Evolutionary conservation across 2,888 invertebrate species (phyloP).

Genomic region (Trimorus sp.): DNA sequence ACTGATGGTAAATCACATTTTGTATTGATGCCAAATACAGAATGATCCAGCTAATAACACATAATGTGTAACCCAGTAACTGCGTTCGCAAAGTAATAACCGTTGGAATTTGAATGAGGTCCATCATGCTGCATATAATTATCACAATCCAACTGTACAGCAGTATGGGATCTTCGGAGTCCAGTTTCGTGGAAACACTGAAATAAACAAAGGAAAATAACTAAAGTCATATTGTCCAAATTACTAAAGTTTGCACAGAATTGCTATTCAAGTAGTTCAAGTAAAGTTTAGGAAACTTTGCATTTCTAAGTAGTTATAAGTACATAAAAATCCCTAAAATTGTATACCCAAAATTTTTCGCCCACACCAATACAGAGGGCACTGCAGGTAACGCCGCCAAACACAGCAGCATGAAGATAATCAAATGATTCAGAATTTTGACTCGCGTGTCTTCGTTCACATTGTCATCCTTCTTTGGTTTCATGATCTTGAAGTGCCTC

Average conservation of each 20-base stretch:
- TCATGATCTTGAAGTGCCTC: slow-evolving; percentile 81
- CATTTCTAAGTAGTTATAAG: too few species aligned
- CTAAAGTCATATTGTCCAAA: too few species aligned
- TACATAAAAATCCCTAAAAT: too few species aligned
- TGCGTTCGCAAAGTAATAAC: slow-evolving; percentile 65
- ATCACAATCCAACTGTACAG: slow-evolving; percentile 76
- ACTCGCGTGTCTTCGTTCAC: slow-evolving; percentile 67
- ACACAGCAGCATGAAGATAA: slow-evolving; percentile 87
- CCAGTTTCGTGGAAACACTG: slow-evolving; percentile 75
- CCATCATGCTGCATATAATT: slow-evolving; percentile 73
- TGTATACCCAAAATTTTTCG: slow-evolving; percentile 88
- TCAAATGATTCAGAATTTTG: slow-evolving; percentile 87
- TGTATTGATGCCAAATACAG: slow-evolving; percentile 72
- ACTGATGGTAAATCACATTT: slow-evolving; percentile 75
- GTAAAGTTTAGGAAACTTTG: too few species aligned
- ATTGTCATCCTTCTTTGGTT: slow-evolving; percentile 72
- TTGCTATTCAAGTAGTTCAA: too few species aligned
- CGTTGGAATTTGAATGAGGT: slow-evolving; percentile 73
- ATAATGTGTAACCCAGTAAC: slow-evolving; percentile 72
- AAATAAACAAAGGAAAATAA: slow-evolving; percentile 34
- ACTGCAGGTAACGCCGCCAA: slow-evolving; percentile 86
- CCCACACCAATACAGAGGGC: slow-evolving; percentile 90
- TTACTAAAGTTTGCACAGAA: too few species aligned
- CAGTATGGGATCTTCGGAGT: slow-evolving; percentile 76
- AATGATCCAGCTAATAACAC: slow-evolving; percentile 74